Conservation (phyloP, 2,797 vertebrate species). For the Pelobates cultripes region DNA sequence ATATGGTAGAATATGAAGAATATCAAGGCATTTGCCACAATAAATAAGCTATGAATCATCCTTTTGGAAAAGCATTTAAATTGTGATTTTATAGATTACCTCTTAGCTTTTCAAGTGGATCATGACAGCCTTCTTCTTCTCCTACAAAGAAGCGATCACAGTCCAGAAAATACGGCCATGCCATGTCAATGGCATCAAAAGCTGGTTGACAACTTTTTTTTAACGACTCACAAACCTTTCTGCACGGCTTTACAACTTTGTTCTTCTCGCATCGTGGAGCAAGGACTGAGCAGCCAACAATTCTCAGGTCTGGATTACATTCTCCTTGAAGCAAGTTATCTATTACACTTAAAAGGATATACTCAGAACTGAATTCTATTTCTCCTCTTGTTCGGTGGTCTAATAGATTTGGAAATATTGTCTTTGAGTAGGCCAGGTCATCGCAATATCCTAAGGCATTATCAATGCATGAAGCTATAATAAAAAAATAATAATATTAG, state of each 20-base stretch:
- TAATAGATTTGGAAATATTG: constrained; percentile 85
- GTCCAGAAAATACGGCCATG: constrained; percentile 97
- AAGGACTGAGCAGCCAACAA: constrained; percentile 90
- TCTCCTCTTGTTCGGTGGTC: constrained; percentile 79
- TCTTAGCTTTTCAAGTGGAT: constrained; percentile 82
- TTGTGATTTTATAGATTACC: constrained; percentile 67
- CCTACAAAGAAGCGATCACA: constrained; percentile 87
- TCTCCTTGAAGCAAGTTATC: constrained; percentile 90
- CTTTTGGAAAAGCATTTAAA: too few relatives aligned
- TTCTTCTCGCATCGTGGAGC: constrained; percentile 82
- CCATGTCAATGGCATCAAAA: constrained; percentile 93
- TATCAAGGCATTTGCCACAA: too few relatives aligned
- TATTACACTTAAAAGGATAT: constrained; percentile 89
- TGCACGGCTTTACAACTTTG: constrained; percentile 81
- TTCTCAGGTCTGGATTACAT: constrained; percentile 89
- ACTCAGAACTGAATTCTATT: constrained; percentile 87
- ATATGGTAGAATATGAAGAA: too few relatives aligned
- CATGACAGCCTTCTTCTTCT: constrained; percentile 86
- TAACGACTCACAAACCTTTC: constrained; percentile 82
- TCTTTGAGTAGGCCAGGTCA: constrained; percentile 81
- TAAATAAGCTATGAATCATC: too few relatives aligned
- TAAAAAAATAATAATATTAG: constrained; percentile 34
- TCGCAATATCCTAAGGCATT: constrained; percentile 84
- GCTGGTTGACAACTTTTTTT: constrained; percentile 81
- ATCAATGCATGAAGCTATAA: constrained; percentile 77